Percentiles rank a stretch among this genome's conserved stretches.
Evolutionary conservation across 2,888 invertebrate genomes (phyloP).

Genomic region (Drosophila neutralis): DNA sequence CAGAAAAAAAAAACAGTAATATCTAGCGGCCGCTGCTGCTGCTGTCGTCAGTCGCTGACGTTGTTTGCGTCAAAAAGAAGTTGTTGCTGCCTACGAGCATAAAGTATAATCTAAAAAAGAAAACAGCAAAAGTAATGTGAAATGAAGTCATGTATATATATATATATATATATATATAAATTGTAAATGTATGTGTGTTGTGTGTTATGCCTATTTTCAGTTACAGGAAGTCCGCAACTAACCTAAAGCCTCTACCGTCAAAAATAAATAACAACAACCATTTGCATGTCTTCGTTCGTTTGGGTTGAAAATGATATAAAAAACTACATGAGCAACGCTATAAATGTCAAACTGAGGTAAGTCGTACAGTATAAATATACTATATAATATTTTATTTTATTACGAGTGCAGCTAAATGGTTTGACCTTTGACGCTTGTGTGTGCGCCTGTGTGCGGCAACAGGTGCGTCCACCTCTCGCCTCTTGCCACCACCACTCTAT

Average conservation of each 20-base stretch:
- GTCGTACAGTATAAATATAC: slow-evolving; percentile 31
- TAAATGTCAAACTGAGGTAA: slow-evolving; percentile 82
- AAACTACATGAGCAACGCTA: slow-evolving; percentile 79
- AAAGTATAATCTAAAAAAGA: slow-evolving; percentile 8
- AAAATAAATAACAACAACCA: slow-evolving; percentile 43
- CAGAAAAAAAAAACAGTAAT: slow-evolving; percentile 7
- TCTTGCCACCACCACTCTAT: not conserved
- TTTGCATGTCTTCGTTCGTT: slow-evolving; percentile 81
- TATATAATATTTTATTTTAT: slow-evolving; percentile 16
- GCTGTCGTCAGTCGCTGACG: slow-evolving; percentile 74
- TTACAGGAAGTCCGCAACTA: slow-evolving; percentile 9
- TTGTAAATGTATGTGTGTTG: slow-evolving; percentile 13
- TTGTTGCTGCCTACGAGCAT: slow-evolving; percentile 43
- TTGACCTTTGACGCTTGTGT: slow-evolving; percentile 58
- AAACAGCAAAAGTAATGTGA: not conserved
- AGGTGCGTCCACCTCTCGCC: slow-evolving; percentile 53
- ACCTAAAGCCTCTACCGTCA: slow-evolving; percentile 8
- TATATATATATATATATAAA: not conserved
- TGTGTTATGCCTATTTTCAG: slow-evolving; percentile 43
- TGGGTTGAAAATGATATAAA: slow-evolving; percentile 80
- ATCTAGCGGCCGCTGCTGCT: slow-evolving; percentile 60
- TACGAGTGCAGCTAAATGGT: slow-evolving; percentile 40
- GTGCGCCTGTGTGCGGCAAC: slow-evolving; percentile 52
- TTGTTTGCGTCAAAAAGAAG: slow-evolving; percentile 69
- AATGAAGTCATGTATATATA: slow-evolving; percentile 9